Evolutionary conservation across 1,140 invertebrate genomes (phyloP), one percentile per base, ranked within the genome.

Genomic region (Grapholita molesta): DNA sequence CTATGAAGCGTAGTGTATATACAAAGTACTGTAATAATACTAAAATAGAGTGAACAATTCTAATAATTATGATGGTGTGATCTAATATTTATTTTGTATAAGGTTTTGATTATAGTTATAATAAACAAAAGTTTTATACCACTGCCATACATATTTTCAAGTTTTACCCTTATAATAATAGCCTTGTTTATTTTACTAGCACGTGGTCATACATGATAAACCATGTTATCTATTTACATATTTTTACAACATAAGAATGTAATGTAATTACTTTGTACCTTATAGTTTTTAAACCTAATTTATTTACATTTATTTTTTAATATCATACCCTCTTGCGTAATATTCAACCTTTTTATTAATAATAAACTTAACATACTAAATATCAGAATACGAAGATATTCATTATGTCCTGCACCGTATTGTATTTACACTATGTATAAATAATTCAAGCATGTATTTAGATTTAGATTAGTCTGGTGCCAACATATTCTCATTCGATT

Each of bases 401-500:
- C 1, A 48, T 21, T 7, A 48, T 21, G 6, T 28, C 55, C 24
- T 38, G 64, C 64, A 65, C 32, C 23, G 18, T 33, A 23, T 38
- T 21, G 23, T 65, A 65, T 38, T 65, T 65, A 38, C 24, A 67
- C 9, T 15, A 67, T 42, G 18, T 55, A 67, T 67, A 30, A 15
- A 15, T 21, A 21, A 32, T 25, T n/a, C n/a, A n/a, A n/a, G 42
- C 64, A 12, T 48, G 18, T 57, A 32, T 28, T 25, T 61, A 67
- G 64, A 66, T 67, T 64, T 66, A 70, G 30, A 24, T 33, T 64
- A 18, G 11, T 61, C 18, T 48, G n/a, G 38, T 21, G 71, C 66
- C 68, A 70, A 79, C 65, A 38, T 71, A 67, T 70, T 75, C 75
- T 74, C 55, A 84, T 83, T 78, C 70, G 12, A 74, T 70, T 79